Evolutionary conservation across 2,888 invertebrate species (phyloP).

Genomic region (Caenorhabditis zanzibari): DNA sequence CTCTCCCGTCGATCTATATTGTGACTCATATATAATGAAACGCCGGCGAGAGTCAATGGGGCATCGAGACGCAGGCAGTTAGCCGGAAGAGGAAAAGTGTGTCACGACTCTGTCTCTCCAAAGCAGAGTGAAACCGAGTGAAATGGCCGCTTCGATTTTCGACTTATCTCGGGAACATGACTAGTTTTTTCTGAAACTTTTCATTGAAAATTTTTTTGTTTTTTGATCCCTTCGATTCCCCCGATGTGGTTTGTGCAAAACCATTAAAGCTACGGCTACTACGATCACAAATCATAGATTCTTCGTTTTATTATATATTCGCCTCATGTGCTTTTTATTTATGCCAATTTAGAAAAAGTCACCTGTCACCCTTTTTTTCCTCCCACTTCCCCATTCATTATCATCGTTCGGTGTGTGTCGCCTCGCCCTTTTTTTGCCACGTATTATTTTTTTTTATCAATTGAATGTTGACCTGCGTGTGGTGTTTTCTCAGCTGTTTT

Average conservation of each 20-base stretch:
- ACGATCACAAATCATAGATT: slow-evolving; percentile 1
- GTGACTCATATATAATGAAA: slow-evolving; percentile 21
- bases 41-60: background rate
- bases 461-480: background rate
- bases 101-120: slow-evolving; percentile 59
- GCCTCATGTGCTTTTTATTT: no score
- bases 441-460: background rate
- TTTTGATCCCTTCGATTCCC: background rate
- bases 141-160: slow-evolving; percentile 25
- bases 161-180: background rate
- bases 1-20: slow-evolving; percentile 1
- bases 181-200: no score
- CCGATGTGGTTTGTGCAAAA: background rate
- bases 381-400: background rate
- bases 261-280: background rate
- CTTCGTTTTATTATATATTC: slow-evolving; percentile 3
- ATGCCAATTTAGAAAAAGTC: slow-evolving; percentile 2
- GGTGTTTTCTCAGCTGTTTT: background rate
- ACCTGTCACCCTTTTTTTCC: background rate
- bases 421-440: background rate
- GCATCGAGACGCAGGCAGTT: slow-evolving; percentile 45
- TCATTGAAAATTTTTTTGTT: no score
- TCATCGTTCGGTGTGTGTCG: background rate
- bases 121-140: background rate
- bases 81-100: slow-evolving; percentile 5